phyloP scores from a whole-genome alignment of 2,797 vertebrate species.

The Ciconia nigra region DNA sequence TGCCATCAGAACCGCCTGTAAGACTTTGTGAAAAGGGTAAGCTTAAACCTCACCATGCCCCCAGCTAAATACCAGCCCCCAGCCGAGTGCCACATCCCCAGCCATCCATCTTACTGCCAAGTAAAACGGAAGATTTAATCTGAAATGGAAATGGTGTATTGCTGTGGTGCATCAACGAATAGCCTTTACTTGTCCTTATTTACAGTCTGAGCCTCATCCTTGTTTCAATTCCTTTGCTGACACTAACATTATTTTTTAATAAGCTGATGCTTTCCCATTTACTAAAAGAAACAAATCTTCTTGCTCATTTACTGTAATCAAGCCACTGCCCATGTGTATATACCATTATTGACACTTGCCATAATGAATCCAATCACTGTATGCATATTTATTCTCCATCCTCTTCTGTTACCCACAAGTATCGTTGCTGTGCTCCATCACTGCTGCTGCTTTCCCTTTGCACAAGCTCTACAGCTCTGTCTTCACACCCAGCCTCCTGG shows the following conservation, averaged over 20 bases:
- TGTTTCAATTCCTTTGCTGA: background rate
- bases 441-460: background rate
- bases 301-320: background rate
- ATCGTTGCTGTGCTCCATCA: background rate
- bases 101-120: background rate
- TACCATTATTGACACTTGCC: background rate
- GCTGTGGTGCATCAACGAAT: background rate
- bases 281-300: background rate
- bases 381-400: background rate
- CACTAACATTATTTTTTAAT: background rate
- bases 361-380: background rate
- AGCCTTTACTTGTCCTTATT: background rate
- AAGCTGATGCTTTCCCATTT: background rate
- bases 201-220: background rate
- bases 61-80: background rate
- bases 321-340: background rate
- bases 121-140: background rate
- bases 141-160: background rate
- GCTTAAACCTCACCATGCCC: background rate
- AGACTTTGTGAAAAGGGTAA: background rate
- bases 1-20: background rate
- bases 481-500: background rate
- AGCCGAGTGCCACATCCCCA: background rate
- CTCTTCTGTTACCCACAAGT: fast-evolving
- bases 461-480: background rate